A percentile compares a stretch with the other conserved stretches of the same genome.
Evolutionary conservation across 2,888 invertebrate species (phyloP).

Genomic region (Latheticus oryzae): DNA sequence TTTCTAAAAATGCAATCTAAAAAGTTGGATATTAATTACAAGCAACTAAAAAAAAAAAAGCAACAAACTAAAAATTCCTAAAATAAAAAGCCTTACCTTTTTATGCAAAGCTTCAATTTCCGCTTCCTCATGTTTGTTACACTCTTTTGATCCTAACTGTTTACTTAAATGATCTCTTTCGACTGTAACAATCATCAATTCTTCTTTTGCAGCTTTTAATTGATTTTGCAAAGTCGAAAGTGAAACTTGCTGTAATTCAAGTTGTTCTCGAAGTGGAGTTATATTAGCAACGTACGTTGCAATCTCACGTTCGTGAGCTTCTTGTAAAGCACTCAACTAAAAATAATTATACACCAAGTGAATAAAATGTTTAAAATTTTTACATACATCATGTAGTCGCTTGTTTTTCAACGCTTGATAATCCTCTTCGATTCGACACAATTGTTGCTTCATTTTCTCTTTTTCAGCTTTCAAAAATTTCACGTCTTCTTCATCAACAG

Average conservation of each 20-base stretch:
- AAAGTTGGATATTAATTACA: constrained; percentile 11
- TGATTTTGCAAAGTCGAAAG: constrained; percentile 65
- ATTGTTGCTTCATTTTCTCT: constrained; percentile 73
- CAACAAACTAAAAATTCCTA: constrained; percentile 1
- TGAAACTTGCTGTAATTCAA: constrained; percentile 71
- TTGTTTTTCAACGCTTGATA: constrained; percentile 81
- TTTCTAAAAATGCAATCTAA: constrained; percentile 65
- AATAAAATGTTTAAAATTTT: neutral
- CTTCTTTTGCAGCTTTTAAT: constrained; percentile 64
- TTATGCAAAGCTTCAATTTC: constrained; percentile 54
- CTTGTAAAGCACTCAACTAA: constrained; percentile 80
- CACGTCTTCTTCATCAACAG: constrained; percentile 68
- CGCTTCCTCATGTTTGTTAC: no score
- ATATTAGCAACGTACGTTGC: constrained; percentile 74
- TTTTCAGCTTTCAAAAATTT: constrained; percentile 68
- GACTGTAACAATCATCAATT: constrained; percentile 67
- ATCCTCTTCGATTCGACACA: constrained; percentile 74
- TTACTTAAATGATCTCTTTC: constrained; percentile 70
- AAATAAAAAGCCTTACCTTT: constrained; percentile 50
- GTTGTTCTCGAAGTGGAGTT: constrained; percentile 71
- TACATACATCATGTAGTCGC: constrained; percentile 82
- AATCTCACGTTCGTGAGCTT: constrained; percentile 79
- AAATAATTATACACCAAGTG: constrained; percentile 50
- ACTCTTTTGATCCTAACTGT: constrained; percentile 54
- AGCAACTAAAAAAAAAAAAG: constrained; percentile 6